Conservation (phyloP, 2,888 invertebrate genomes). For the Heliconius ethilla region DNA sequence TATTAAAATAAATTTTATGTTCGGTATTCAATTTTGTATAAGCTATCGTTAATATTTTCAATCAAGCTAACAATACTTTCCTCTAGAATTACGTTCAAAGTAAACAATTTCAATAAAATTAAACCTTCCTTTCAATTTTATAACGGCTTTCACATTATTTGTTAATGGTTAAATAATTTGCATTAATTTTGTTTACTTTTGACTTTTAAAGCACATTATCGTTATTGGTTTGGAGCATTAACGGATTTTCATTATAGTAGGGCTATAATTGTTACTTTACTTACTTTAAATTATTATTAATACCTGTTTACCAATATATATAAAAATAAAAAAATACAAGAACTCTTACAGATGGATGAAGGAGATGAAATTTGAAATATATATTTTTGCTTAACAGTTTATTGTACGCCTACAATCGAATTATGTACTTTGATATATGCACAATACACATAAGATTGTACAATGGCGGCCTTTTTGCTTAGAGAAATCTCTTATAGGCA, state of each 20-base stretch:
- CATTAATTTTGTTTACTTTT: conserved; percentile 23
- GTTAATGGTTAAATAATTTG: conserved; percentile 9
- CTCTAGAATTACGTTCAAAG: conserved; percentile 17
- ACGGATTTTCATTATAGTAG: conserved; percentile 1
- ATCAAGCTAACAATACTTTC: conserved; percentile 17
- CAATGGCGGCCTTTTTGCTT: too few species aligned
- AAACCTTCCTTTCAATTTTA: conserved; percentile 16
- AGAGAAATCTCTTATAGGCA: too few species aligned
- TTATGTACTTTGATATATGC: too few species aligned
- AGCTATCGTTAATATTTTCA: conserved; percentile 14
- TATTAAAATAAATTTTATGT: neutral
- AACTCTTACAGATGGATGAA: too few species aligned
- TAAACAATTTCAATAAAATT: conserved; percentile 31
- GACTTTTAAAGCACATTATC: conserved; percentile 7
- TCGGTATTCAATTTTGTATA: neutral
- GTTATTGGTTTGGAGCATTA: neutral
- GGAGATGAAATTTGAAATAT: too few species aligned
- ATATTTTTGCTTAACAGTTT: too few species aligned
- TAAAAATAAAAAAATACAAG: too few species aligned
- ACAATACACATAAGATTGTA: too few species aligned
- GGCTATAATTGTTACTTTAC: neutral
- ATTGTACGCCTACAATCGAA: too few species aligned
- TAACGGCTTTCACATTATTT: neutral
- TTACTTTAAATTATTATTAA: neutral
- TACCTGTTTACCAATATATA: too few species aligned